Conservation (phyloP, 2,888 invertebrate species). For the Synergus laeviventris region DNA sequence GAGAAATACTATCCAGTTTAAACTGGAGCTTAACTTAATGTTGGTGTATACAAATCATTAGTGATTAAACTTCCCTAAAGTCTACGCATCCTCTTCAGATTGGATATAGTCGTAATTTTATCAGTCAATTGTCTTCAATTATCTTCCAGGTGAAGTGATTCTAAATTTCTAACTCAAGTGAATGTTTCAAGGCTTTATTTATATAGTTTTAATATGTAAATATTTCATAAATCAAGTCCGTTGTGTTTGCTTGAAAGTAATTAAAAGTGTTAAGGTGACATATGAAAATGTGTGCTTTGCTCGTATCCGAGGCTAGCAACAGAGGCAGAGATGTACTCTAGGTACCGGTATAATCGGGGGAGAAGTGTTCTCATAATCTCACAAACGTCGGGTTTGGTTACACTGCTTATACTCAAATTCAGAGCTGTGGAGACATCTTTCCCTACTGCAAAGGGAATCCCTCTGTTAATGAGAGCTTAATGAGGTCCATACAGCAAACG, state of each 20-base stretch:
- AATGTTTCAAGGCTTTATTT: no score
- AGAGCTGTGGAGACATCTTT: slow-evolving; percentile 38
- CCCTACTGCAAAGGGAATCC: slow-evolving; percentile 31
- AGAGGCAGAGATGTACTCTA: slow-evolving; percentile 19
- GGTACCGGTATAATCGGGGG: neutral
- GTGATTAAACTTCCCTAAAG: slow-evolving; percentile 14
- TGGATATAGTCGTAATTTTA: neutral
- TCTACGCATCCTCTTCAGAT: neutral
- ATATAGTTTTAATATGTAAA: no score
- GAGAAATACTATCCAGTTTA: slow-evolving; percentile 41
- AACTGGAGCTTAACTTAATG: slow-evolving; percentile 40
- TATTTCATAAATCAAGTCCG: neutral
- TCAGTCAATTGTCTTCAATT: neutral
- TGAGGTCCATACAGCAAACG: slow-evolving; percentile 49
- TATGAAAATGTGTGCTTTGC: slow-evolving; percentile 8
- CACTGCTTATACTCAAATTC: slow-evolving; percentile 33
- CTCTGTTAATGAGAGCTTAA: slow-evolving; percentile 57
- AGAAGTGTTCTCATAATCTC: slow-evolving; percentile 17
- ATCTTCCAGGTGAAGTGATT: neutral
- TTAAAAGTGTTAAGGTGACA: neutral
- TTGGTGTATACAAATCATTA: slow-evolving; percentile 45
- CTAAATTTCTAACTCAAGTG: neutral
- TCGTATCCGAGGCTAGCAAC: slow-evolving; percentile 9
- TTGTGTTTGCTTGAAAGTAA: neutral
- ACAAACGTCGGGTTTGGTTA: slow-evolving; percentile 18